Evolutionary conservation across 1,140 invertebrate species (phyloP).

Genomic region (Drusus annulatus): DNA sequence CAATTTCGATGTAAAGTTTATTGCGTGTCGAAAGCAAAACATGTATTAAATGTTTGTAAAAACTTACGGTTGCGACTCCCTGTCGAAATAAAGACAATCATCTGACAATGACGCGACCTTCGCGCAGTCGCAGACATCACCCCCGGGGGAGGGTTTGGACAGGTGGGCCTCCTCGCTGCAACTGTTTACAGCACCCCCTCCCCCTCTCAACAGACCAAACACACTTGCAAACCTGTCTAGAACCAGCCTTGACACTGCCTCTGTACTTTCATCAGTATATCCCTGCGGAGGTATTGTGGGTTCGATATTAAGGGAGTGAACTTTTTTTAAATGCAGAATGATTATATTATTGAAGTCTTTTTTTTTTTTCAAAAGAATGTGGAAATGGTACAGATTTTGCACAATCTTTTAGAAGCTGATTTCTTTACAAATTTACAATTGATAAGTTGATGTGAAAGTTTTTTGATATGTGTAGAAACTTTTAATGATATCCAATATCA

Average conservation of each 20-base stretch:
- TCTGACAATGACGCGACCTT: conserved; percentile 7
- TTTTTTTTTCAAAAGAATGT: too few species aligned
- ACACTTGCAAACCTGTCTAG: neutral
- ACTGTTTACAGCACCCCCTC: neutral
- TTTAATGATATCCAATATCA: too few species aligned
- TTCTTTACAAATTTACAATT: too few species aligned
- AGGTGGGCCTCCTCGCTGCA: neutral
- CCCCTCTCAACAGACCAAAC: neutral
- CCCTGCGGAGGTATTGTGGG: conserved; percentile 10
- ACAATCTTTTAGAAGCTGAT: too few species aligned
- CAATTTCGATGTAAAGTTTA: too few species aligned
- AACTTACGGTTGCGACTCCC: neutral
- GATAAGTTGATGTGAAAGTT: too few species aligned
- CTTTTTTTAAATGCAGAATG: too few species aligned
- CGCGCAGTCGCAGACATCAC: conserved; percentile 14
- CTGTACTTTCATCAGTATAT: conserved; percentile 26
- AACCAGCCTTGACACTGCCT: neutral
- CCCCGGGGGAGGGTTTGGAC: neutral
- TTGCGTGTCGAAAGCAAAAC: too few species aligned
- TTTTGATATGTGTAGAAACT: too few species aligned
- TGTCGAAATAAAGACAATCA: conserved; percentile 7
- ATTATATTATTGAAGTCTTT: too few species aligned
- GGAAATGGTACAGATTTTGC: too few species aligned
- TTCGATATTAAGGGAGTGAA: neutral
- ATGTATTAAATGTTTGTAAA: too few species aligned